Percentiles rank a stretch among this genome's conserved stretches.
These are phyloP conservation scores for Leucoraja erinaceus DNA, from an alignment of 2,113 vertebrate genomes.

Conservation along the genomic window DNA sequence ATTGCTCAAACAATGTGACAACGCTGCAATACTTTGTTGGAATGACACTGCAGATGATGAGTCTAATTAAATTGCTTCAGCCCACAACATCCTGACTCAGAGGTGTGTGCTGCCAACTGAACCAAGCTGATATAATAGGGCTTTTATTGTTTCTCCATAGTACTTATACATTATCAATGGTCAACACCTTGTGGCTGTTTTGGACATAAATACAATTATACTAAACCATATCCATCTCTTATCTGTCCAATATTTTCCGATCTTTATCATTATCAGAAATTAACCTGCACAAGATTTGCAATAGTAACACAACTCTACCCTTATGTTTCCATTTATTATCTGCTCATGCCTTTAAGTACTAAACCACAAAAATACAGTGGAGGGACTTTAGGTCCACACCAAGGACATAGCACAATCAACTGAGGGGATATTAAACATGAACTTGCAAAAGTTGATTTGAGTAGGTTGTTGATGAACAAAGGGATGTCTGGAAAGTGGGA, in stretches of 20 bases:
- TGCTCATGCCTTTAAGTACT: not conserved
- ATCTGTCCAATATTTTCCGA: not conserved
- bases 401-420: not conserved
- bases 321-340: not conserved
- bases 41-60: not conserved
- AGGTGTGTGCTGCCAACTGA: not conserved
- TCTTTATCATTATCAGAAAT: conserved; percentile 14
- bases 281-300: not conserved
- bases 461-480: too few species aligned
- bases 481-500: too few species aligned
- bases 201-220: not conserved
- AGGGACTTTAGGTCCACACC: not conserved
- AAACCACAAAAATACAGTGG: not conserved
- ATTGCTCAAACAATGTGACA: too few species aligned
- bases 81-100: not conserved
- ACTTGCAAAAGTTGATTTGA: too few species aligned
- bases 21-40: not conserved
- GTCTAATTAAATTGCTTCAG: not conserved
- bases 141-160: not conserved
- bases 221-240: not conserved
- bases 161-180: not conserved
- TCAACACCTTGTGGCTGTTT: not conserved
- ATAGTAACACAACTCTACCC: not conserved
- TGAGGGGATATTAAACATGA: too few species aligned
- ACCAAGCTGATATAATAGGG: not conserved